Conservation (phyloP, 2,797 vertebrate genomes). For the Perodicticus potto region DNA sequence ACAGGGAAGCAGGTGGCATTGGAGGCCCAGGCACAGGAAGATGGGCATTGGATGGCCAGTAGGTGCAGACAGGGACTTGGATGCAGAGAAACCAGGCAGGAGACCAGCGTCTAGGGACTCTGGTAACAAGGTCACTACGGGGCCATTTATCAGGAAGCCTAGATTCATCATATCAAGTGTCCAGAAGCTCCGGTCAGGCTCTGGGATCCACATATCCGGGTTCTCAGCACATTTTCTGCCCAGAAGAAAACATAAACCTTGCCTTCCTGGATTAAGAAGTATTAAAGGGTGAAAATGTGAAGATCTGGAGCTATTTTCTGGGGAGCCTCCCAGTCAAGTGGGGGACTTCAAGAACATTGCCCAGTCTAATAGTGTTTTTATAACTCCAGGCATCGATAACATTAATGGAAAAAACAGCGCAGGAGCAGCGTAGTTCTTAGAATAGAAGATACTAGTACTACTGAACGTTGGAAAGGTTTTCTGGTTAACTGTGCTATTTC, state of each 20-base stretch:
- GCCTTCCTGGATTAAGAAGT: not conserved
- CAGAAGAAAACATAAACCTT: not conserved
- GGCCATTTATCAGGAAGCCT: constrained; percentile 42
- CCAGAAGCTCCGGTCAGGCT: not conserved
- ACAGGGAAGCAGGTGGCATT: constrained; percentile 30
- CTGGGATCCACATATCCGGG: not conserved
- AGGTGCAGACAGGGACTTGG: constrained; percentile 56
- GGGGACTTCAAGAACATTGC: not conserved
- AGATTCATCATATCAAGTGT: not conserved
- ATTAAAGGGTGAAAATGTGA: not conserved
- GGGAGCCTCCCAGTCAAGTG: not conserved
- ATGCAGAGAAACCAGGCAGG: constrained; percentile 33
- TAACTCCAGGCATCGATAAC: not conserved
- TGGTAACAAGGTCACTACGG: not conserved
- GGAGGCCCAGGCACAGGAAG: constrained; percentile 5
- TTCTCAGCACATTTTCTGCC: not conserved
- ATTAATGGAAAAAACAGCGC: constrained; percentile 11
- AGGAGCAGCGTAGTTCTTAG: not conserved
- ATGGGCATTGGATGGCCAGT: not conserved
- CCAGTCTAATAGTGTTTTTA: not conserved
- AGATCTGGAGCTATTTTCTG: not conserved
- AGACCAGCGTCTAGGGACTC: constrained; percentile 31
- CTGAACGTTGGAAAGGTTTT: not conserved
- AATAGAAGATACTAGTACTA: not conserved
- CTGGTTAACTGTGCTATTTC: not conserved